Percentiles rank a stretch among this genome's conserved stretches.
Conservation (phyloP, 2,113 vertebrate genomes). For the Holacanthus passer region DNA sequence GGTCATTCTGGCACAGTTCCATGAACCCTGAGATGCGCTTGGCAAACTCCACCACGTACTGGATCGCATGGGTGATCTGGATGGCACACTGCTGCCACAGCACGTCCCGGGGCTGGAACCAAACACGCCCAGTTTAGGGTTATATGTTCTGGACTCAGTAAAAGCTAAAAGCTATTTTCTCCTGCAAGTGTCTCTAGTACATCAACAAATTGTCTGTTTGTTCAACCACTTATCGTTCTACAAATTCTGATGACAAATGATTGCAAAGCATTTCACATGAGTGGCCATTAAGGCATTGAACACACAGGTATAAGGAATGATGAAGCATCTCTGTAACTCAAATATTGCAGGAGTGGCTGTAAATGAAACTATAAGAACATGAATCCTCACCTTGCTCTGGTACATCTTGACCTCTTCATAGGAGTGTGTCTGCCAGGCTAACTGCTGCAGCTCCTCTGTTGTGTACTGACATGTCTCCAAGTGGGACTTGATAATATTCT, state of each 20-base stretch:
- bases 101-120: slow-evolving; percentile 91
- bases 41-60: slow-evolving; percentile 99
- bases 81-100: slow-evolving; percentile 99
- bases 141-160: background rate
- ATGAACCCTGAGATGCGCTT: slow-evolving; percentile 99
- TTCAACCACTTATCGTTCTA: background rate
- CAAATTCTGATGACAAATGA: background rate
- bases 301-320: slow-evolving; percentile 37
- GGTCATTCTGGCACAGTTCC: slow-evolving; percentile 99
- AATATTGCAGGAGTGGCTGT: background rate
- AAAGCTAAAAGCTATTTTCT: background rate
- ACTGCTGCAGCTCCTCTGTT: slow-evolving; percentile 96
- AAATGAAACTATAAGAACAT: background rate
- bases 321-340: background rate
- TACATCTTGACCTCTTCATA: slow-evolving; percentile 99
- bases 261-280: slow-evolving; percentile 59
- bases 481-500: slow-evolving; percentile 99
- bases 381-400: slow-evolving; percentile 95
- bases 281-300: slow-evolving; percentile 62
- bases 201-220: background rate
- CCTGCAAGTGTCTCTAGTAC: background rate
- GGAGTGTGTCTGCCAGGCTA: slow-evolving; percentile 98
- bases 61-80: slow-evolving; percentile 98
- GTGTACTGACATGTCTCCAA: slow-evolving; percentile 99
- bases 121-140: slow-evolving; percentile 31